Base-by-base conservation (phyloP, 2,797 vertebrate species). In the Lepus oiostolus region DNA sequence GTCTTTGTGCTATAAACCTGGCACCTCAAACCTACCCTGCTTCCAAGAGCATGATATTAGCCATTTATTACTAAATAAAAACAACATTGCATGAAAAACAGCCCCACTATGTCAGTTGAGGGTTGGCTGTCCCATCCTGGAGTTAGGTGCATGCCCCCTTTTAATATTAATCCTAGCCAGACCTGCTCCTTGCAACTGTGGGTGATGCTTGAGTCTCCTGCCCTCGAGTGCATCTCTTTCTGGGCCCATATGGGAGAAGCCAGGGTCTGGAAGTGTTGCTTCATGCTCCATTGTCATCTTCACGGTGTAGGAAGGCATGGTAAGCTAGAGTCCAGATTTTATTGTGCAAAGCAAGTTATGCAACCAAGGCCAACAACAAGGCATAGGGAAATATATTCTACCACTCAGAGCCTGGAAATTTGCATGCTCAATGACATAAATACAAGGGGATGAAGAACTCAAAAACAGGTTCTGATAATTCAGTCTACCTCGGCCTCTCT, bases 191-290 rank as follows among this genome's bases (percentile, higher is more conserved):
- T 6, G 3, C 5, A 28, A 42, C 17, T 32, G 2, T 10, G 16
- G 1, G 3, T 21, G 1, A 74, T 38, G 0, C 4, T 30, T 0
- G 4, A 2, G 0, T 50, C 54, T 74, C 2, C 4, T 47, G 2
- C 16, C 30, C 4, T 47, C 1, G 8, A 47, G 42, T 10, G 42
- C 42, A 42, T 42, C 42, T n/a, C 24, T 1, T 42, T 75, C 2
- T 32, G 17, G 52, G 35, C 21, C 24, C 35, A 10, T 19, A 22
- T 63, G 16, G 42, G 28, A 32, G 28, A 0, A 71, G 74, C 22
- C 5, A 4, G 7, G 19, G 14, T 10, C 21, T 58, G 8, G 7
- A 42, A 52, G 22, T 60, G 22, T 30, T 52, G 0, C 35, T 65
- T 71, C 0, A 4, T 75, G 35, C 0, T 32, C 42, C 14, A 2